Conservation (phyloP, 2,888 invertebrate species). For the Scaptomyza flava region DNA sequence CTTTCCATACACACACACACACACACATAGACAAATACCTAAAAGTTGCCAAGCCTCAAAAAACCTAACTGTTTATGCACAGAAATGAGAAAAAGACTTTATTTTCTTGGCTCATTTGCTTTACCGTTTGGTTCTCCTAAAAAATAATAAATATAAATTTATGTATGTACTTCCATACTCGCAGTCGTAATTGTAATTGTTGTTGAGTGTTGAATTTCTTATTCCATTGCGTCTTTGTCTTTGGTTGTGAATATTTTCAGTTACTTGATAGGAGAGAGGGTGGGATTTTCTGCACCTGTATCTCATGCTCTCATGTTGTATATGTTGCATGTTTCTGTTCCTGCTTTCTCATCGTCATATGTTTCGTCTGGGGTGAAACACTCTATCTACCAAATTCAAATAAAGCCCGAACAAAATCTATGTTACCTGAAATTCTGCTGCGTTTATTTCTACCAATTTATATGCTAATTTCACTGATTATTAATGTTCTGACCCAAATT, state of each 20-base stretch:
- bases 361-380: slow-evolving; percentile 17
- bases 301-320: slow-evolving; percentile 24
- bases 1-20: slow-evolving; percentile 25
- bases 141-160: slow-evolving; percentile 17
- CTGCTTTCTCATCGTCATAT: slow-evolving; percentile 29
- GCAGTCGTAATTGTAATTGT: slow-evolving; percentile 27
- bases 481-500: slow-evolving; percentile 83
- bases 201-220: slow-evolving; percentile 46
- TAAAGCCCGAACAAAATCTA: slow-evolving; percentile 13
- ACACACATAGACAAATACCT: slow-evolving; percentile 8
- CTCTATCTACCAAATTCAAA: slow-evolving; percentile 44
- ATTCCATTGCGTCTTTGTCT: slow-evolving; percentile 27
- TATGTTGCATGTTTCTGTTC: too few relatives aligned
- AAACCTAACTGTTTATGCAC: slow-evolving; percentile 76
- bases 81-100: slow-evolving; percentile 43
- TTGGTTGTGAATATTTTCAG: slow-evolving; percentile 44
- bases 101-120: slow-evolving; percentile 64
- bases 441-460: slow-evolving; percentile 65
- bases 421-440: slow-evolving; percentile 29
- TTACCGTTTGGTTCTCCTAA: slow-evolving; percentile 71
- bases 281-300: slow-evolving; percentile 45
- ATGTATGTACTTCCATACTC: slow-evolving; percentile 39
- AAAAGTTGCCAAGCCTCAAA: slow-evolving; percentile 70
- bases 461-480: slow-evolving; percentile 82
- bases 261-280: slow-evolving; percentile 1